phyloP scores from a whole-genome alignment of 2,797 vertebrate genomes.

The Helostoma temminkii region DNA sequence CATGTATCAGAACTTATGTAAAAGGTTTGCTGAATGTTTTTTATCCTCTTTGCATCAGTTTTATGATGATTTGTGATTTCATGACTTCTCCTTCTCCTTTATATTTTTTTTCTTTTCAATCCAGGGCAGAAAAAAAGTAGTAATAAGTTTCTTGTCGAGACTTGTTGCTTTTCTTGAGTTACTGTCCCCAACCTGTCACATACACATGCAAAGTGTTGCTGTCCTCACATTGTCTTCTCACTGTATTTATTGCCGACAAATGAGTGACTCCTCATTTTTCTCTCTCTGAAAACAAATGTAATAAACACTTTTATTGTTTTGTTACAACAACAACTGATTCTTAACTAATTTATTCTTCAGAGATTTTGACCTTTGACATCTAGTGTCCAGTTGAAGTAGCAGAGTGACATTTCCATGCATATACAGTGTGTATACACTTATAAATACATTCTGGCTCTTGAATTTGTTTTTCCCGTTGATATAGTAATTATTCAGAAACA shows the following conservation, averaged over 20 bases:
- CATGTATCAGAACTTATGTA: background rate
- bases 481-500: too few species aligned
- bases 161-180: too few species aligned
- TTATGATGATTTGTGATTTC: background rate
- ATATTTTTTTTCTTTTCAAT: background rate
- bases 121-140: background rate
- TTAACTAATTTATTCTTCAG: background rate
- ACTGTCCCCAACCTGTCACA: background rate
- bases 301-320: conserved; percentile 50
- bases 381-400: too few species aligned
- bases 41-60: conserved; percentile 5
- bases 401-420: too few species aligned
- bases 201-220: conserved; percentile 12
- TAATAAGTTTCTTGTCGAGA: conserved; percentile 4
- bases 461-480: too few species aligned
- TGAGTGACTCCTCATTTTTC: conserved; percentile 2
- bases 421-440: too few species aligned
- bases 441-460: too few species aligned
- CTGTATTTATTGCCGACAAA: conserved; percentile 68
- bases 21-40: background rate
- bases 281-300: conserved; percentile 37
- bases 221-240: conserved; percentile 9
- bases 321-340: background rate
- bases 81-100: conserved; percentile 13
- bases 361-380: too few species aligned